These are phyloP conservation scores for Helogale parvula DNA, from an alignment of 2,113 vertebrate species.

Conservation along the genomic window DNA sequence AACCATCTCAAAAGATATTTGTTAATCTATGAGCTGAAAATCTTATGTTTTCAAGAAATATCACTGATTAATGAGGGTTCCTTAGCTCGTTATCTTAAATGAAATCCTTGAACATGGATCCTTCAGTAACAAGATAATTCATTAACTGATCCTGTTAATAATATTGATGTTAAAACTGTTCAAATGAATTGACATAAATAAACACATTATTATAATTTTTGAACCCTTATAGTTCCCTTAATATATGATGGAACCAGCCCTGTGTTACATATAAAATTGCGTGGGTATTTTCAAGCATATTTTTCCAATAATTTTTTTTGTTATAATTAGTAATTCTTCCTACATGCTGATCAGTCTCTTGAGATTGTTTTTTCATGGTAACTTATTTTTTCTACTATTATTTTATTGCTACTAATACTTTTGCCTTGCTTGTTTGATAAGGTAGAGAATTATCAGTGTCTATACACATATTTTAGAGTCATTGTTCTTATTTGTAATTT, in stretches of 20 bases:
- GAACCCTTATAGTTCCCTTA: neutral
- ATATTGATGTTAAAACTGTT: neutral
- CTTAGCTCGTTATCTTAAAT: neutral
- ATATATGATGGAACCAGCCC: too few species aligned
- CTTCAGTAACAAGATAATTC: neutral
- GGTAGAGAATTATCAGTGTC: neutral
- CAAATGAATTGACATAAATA: neutral
- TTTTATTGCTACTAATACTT: neutral
- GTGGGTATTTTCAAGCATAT: neutral
- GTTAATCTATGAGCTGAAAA: neutral
- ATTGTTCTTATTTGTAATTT: neutral
- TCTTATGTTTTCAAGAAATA: neutral
- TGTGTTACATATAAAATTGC: neutral
- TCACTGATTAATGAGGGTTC: accelerated
- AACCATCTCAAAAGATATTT: neutral
- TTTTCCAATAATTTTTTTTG: neutral
- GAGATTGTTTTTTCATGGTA: neutral
- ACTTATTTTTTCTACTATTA: neutral
- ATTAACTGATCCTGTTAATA: neutral
- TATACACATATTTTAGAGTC: neutral
- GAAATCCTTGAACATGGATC: neutral
- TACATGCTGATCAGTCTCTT: neutral
- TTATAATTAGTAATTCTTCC: neutral
- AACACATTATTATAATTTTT: too few species aligned
- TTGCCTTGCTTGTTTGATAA: neutral